phyloP scores from a whole-genome alignment of 2,113 vertebrate genomes.

The Siphamia tubifer region DNA sequence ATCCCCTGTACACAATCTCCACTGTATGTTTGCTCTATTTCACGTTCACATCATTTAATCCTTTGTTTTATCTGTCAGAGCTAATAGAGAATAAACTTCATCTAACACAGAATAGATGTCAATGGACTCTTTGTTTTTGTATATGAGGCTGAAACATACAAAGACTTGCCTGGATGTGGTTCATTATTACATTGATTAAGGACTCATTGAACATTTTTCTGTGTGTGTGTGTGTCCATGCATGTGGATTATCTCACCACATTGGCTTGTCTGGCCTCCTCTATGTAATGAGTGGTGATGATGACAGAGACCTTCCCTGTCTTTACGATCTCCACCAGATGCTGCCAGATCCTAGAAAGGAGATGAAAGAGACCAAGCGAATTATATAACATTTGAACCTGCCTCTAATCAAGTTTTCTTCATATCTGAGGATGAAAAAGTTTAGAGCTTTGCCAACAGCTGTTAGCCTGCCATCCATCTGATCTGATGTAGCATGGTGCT shows the following conservation, averaged over 20 bases:
- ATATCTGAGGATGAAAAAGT: neutral
- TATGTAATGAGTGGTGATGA: constrained; percentile 85
- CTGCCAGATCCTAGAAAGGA: constrained; percentile 79
- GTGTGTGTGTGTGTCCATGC: neutral
- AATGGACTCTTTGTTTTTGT: constrained; percentile 34
- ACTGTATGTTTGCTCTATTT: neutral
- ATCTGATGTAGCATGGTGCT: constrained; percentile 13
- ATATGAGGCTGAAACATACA: neutral
- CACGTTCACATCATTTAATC: neutral
- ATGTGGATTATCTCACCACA: constrained; percentile 67
- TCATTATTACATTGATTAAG: neutral
- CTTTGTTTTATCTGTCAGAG: constrained; percentile 24
- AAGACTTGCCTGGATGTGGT: neutral
- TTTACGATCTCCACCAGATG: constrained; percentile 83
- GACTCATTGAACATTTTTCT: neutral
- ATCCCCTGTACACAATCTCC: too few species aligned
- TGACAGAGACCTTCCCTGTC: constrained; percentile 78
- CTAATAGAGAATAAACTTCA: constrained; percentile 7
- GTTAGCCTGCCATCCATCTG: neutral
- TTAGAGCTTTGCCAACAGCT: neutral
- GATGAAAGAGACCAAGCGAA: neutral
- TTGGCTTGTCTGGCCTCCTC: constrained; percentile 83
- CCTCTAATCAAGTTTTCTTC: neutral
- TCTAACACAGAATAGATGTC: neutral
- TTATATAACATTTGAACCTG: constrained; percentile 6